These are phyloP conservation scores for mouse (Mus musculus) DNA, from an alignment of 2,113 vertebrate genomes.

Conservation along the genomic window DNA sequence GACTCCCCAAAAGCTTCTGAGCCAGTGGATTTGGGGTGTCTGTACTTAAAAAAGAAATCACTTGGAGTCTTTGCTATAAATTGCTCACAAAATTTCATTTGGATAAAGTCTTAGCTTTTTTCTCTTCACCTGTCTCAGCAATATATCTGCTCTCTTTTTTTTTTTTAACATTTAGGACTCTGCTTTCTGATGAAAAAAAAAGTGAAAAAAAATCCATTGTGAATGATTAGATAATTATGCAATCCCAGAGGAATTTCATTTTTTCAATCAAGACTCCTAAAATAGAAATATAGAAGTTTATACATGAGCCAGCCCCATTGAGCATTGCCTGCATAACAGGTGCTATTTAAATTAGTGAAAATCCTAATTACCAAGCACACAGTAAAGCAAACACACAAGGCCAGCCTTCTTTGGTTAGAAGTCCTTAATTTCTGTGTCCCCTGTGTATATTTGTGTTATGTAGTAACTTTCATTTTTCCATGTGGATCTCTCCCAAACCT, in stretches of 20 bases:
- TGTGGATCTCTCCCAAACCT: background rate
- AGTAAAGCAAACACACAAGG: background rate
- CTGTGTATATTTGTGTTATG: conserved; percentile 53
- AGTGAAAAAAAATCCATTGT: background rate
- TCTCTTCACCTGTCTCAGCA: background rate
- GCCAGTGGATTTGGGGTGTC: background rate
- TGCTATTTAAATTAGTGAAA: background rate
- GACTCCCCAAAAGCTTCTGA: background rate
- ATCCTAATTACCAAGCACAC: background rate
- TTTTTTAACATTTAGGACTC: background rate
- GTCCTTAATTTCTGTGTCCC: background rate
- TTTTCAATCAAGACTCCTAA: background rate
- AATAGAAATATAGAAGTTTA: background rate
- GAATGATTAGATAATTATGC: background rate
- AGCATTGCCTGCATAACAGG: background rate
- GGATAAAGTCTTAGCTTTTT: background rate
- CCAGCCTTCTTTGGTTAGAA: conserved; percentile 34
- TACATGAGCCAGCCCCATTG: background rate
- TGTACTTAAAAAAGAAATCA: background rate
- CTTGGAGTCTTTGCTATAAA: background rate
- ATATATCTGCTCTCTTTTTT: background rate
- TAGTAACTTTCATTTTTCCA: conserved; percentile 33
- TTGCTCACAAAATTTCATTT: background rate
- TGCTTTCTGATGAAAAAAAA: conserved; percentile 12
- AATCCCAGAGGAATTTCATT: background rate